Evolutionary conservation across 92 coral and sea anemone species (phyloP).

Genomic region (Actinernus sp.): DNA sequence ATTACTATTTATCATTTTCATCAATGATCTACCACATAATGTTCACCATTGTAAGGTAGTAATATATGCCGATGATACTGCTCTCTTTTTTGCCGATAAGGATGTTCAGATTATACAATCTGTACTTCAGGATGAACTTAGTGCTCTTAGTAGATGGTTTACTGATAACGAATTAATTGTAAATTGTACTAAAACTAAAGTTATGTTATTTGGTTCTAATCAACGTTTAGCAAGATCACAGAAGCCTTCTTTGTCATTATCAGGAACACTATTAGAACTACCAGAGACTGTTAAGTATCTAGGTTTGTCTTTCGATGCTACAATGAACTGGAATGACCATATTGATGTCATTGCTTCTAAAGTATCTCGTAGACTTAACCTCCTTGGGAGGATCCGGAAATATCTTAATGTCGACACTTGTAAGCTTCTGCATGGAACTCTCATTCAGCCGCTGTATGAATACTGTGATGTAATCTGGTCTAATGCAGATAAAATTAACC

Average conservation of each 20-base stretch:
- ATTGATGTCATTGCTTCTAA: constrained; percentile 3
- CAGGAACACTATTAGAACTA: background rate
- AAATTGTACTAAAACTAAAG: constrained; percentile 23
- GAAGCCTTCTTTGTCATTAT: background rate
- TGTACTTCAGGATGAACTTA: constrained; percentile 11
- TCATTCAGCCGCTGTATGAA: constrained; percentile 18
- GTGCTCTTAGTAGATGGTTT: constrained; percentile 17
- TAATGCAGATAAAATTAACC: constrained; percentile 11
- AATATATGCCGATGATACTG: constrained; percentile 18
- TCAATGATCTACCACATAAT: constrained; percentile 5
- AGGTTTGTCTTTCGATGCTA: constrained; percentile 3
- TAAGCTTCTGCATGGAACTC: background rate
- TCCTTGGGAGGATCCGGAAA: constrained; percentile 4
- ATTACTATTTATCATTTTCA: constrained; percentile 7
- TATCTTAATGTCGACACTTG: background rate
- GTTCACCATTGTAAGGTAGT: constrained; percentile 15
- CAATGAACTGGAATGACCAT: constrained; percentile 4
- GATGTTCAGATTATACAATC: constrained; percentile 2
- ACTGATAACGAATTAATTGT: background rate
- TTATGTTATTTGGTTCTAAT: constrained; percentile 22
- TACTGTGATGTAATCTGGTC: constrained; percentile 35
- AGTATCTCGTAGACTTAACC: background rate
- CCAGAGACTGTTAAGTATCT: constrained; percentile 1
- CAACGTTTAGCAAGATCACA: constrained; percentile 26
- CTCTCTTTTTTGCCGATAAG: constrained; percentile 12